Evolutionary conservation across 1,140 invertebrate genomes (phyloP).

Genomic region (Lethrus apterus): DNA sequence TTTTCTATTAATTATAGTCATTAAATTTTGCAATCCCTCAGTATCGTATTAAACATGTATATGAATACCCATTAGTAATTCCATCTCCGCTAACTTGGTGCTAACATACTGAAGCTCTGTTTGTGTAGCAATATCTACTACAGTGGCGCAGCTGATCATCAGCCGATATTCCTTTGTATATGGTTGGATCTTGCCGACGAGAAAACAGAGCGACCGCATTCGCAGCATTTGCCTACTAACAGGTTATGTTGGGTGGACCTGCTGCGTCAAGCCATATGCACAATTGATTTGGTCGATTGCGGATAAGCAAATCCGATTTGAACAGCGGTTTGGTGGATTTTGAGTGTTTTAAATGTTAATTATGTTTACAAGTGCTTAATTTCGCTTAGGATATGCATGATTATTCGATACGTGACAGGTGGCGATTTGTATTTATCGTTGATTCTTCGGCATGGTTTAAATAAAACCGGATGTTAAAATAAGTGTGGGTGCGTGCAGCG

Average conservation of each 20-base stretch:
- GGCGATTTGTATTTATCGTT: no score
- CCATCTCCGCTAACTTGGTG: slow-evolving; percentile 30
- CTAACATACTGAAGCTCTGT: slow-evolving; percentile 28
- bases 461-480: no score
- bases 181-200: background rate
- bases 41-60: slow-evolving; percentile 30
- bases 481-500: no score
- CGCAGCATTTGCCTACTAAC: slow-evolving; percentile 28
- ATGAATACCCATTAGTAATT: slow-evolving; percentile 29
- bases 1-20: slow-evolving; percentile 22
- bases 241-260: slow-evolving; percentile 19
- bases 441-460: no score
- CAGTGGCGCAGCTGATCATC: slow-evolving; percentile 10
- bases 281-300: slow-evolving; percentile 16
- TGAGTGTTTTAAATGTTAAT: slow-evolving; percentile 23
- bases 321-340: slow-evolving; percentile 20
- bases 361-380: slow-evolving; percentile 19
- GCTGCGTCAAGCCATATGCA: slow-evolving; percentile 3
- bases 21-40: slow-evolving; percentile 22
- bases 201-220: slow-evolving; percentile 13
- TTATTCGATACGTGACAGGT: no score
- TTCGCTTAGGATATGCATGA: no score
- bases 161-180: slow-evolving; percentile 18
- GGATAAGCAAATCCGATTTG: slow-evolving; percentile 23
- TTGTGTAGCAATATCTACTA: slow-evolving; percentile 27